phyloP scores from a whole-genome alignment of 2,113 vertebrate species.

The Pelobates fuscus region DNA sequence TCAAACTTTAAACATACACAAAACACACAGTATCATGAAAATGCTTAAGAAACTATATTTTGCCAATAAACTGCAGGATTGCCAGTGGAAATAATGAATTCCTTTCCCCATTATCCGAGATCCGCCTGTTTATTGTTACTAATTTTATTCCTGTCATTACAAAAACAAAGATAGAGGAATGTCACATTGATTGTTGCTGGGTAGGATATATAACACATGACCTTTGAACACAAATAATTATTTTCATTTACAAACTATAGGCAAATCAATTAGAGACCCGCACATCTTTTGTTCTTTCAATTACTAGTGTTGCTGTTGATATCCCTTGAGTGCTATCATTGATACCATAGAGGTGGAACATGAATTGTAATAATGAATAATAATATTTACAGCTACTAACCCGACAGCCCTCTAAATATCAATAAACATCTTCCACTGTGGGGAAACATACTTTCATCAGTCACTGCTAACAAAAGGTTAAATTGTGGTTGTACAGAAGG shows the following conservation, averaged over 20 bases:
- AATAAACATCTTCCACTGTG: constrained; percentile 21
- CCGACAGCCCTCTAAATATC: constrained; percentile 23
- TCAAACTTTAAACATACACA: too few relatives aligned
- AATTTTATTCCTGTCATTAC: constrained; percentile 45
- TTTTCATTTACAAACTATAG: constrained; percentile 46
- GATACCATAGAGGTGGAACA: constrained; percentile 20
- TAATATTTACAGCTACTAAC: constrained; percentile 39
- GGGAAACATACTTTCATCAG: neutral
- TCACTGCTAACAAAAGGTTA: constrained; percentile 11
- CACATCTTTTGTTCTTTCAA: constrained; percentile 46
- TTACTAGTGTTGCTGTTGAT: constrained; percentile 39
- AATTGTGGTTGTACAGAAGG: neutral
- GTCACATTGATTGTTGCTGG: constrained; percentile 33
- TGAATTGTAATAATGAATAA: constrained; percentile 47
- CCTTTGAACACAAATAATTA: constrained; percentile 49
- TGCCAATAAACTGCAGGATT: neutral
- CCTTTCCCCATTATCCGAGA: constrained; percentile 11
- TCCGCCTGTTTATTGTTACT: constrained; percentile 41
- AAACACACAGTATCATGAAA: too few relatives aligned
- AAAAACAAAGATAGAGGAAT: constrained; percentile 41
- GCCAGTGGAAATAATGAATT: constrained; percentile 23
- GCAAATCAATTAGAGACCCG: constrained; percentile 49
- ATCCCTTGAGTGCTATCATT: constrained; percentile 42
- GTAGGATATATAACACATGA: constrained; percentile 34
- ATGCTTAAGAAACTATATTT: neutral